phyloP scores from a whole-genome alignment of 2,113 vertebrate species.

The Triplophysa dalaica region DNA sequence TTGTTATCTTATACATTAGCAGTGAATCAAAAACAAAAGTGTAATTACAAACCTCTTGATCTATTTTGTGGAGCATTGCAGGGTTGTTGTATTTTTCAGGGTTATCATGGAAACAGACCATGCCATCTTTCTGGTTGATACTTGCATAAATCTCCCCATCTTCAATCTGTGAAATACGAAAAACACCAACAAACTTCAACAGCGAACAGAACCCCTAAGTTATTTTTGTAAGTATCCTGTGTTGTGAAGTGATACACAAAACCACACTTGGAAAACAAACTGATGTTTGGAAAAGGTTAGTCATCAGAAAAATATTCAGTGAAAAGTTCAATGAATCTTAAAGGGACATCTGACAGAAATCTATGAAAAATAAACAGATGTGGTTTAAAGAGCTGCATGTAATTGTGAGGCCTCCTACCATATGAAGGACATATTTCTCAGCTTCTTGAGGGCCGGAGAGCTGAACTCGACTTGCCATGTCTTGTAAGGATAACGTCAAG shows the following conservation, averaged over 20 bases:
- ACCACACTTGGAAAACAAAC: neutral
- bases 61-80: conserved; percentile 99
- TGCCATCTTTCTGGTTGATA: conserved; percentile 99
- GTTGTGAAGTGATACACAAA: neutral
- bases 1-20: neutral
- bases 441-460: conserved; percentile 94
- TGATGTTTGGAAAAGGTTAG: neutral
- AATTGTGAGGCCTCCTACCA: conserved; percentile 77
- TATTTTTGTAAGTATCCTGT: neutral
- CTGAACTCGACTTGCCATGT: conserved; percentile 98
- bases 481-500: conserved; percentile 97
- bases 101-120: conserved; percentile 99
- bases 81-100: conserved; percentile 99
- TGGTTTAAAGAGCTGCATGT: neutral
- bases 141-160: conserved; percentile 99
- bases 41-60: conserved; percentile 87
- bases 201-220: neutral
- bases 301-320: neutral
- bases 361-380: neutral
- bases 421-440: conserved; percentile 98
- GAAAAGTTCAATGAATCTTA: neutral
- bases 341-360: neutral
- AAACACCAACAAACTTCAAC: neutral
- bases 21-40: neutral
- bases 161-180: conserved; percentile 82